These are phyloP conservation scores for Taurulus bubalis DNA, from an alignment of 2,113 vertebrate species.

Conservation along the genomic window DNA sequence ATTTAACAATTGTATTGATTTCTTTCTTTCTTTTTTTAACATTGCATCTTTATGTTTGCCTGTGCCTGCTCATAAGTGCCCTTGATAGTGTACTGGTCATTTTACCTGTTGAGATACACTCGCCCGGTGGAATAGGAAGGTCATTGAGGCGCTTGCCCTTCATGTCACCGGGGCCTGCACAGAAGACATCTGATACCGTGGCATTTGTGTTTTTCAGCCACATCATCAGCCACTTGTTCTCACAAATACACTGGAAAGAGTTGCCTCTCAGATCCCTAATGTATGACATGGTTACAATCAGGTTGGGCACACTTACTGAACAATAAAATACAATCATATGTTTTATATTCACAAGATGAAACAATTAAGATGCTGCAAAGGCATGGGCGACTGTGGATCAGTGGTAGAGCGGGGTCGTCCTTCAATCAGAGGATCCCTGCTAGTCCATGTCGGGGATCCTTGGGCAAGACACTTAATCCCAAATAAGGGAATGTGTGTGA, in stretches of 20 bases:
- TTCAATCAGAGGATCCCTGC: too few relatives aligned
- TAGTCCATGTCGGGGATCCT: too few relatives aligned
- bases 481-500: too few relatives aligned
- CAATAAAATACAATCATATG: neutral
- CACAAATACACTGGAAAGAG: slow-evolving; percentile 95
- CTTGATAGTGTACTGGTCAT: neutral
- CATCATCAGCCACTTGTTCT: slow-evolving; percentile 96
- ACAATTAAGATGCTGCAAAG: neutral
- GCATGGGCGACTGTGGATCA: too few relatives aligned
- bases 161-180: slow-evolving; percentile 90
- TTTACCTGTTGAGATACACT: slow-evolving; percentile 95
- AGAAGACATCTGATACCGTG: slow-evolving; percentile 93
- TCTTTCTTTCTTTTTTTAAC: neutral
- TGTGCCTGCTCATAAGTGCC: neutral
- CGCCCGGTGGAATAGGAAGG: slow-evolving; percentile 88
- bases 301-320: neutral
- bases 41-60: neutral
- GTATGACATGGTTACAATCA: slow-evolving; percentile 9
- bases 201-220: slow-evolving; percentile 99
- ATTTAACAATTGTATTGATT: slow-evolving; percentile 55
- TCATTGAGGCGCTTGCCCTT: slow-evolving; percentile 95
- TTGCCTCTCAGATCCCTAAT: slow-evolving; percentile 96
- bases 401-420: too few relatives aligned
- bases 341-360: neutral
- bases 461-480: too few relatives aligned